Evolutionary conservation across 2,113 vertebrate species (phyloP).

Genomic region (Corynorhinus townsendii): DNA sequence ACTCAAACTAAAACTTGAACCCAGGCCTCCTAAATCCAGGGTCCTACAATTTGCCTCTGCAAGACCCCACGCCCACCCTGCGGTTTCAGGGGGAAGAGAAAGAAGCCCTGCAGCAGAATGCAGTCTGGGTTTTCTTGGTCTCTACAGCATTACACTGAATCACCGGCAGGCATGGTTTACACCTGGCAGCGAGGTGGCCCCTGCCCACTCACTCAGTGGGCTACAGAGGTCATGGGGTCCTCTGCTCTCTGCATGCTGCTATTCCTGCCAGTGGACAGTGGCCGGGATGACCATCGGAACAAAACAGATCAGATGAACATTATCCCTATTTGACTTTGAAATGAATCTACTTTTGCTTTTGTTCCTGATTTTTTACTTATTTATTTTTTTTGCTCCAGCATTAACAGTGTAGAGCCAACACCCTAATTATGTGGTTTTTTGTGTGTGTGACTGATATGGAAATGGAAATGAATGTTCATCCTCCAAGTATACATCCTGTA

Average conservation of each 20-base stretch:
- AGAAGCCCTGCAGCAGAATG: neutral
- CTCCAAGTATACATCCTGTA: neutral
- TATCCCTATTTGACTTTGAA: neutral
- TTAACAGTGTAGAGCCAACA: neutral
- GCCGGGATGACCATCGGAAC: neutral
- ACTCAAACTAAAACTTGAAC: neutral
- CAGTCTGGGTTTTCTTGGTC: too few species aligned
- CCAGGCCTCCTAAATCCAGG: neutral
- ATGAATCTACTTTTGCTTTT: neutral
- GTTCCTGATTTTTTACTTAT: neutral
- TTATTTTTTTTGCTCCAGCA: neutral
- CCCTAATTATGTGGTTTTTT: constrained; percentile 7
- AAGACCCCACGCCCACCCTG: neutral
- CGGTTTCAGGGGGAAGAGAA: neutral
- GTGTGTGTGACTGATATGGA: neutral
- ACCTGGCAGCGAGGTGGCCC: neutral
- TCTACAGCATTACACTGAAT: neutral
- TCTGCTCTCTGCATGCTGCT: neutral
- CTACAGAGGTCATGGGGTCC: neutral
- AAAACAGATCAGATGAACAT: neutral
- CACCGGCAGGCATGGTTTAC: neutral
- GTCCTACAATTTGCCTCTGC: neutral
- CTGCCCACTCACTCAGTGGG: neutral
- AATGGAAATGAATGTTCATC: constrained; percentile 21
- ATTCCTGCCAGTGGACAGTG: neutral